Evolutionary conservation across 2,797 vertebrate species (phyloP), one percentile per base, ranked within the genome.

Genomic region (Apogon talboti): DNA sequence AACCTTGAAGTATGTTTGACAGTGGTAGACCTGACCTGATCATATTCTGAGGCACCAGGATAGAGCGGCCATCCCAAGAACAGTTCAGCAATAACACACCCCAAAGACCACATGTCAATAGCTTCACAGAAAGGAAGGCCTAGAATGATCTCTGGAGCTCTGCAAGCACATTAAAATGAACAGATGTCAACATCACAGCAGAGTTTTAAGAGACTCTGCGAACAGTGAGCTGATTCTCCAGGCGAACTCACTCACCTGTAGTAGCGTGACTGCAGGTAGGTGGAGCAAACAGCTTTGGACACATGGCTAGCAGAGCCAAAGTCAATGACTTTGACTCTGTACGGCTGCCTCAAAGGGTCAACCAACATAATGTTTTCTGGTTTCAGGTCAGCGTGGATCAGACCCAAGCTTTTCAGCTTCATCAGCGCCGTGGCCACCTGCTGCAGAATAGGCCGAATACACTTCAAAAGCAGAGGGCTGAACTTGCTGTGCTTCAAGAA

Each of bases 401-500:
- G 91, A 40, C 97, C 98, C 48, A 99, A 89, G 82, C 96, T 98
- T 85, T 99, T 99, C 2, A 99, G 91, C 90, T 99, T 99, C 96
- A 98, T 96, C 85, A 99, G 90, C 2, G 98, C 98, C 0, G 97
- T 97, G 83, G 96, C 93, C 35, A 99, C 98, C 88, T 99, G 98
- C 94, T 99, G 98, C 87, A 99, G 92, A 49, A 99, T 96, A 0
- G 98, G 98, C 68, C 98, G 93, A 64, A 99, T 98, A 68, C 96
- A 98, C 56, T 98, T 98, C 70, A 99, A 94, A 86, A 96, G 94
- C 92, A 99, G 93, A 0, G 98, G 98, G 67, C 97, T 99, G 90
- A 99, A 99, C 86, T 98, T 99, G 90, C 98, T 99, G 94, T 99
- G 98, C 92, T 99, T 99, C 53, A 99, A 85, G 86, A 99, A 99